Evolutionary conservation across 2,113 vertebrate species (phyloP).

Genomic region (Gnathonemus longibarbis): DNA sequence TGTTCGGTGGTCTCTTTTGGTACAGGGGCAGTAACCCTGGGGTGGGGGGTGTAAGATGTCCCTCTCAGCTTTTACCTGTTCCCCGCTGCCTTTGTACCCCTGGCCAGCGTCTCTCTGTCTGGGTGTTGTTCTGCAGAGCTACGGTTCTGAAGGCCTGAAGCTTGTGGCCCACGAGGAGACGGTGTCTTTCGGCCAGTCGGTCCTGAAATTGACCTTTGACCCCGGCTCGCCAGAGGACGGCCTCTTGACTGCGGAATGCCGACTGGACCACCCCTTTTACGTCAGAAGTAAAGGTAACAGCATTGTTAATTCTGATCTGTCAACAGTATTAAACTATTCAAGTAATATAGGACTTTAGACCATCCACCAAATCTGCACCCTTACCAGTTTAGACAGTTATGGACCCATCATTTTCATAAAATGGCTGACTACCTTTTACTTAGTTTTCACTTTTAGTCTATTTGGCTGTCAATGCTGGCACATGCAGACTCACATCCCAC

Average conservation of each 20-base stretch:
- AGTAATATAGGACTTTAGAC: background rate
- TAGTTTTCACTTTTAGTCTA: background rate
- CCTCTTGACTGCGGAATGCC: conserved; percentile 85
- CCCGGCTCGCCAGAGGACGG: conserved; percentile 81
- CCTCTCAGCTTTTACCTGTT: no score
- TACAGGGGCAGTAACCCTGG: conserved; percentile 25
- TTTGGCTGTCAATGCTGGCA: background rate
- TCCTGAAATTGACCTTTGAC: conserved; percentile 93
- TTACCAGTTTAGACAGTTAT: background rate
- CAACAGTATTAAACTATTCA: background rate
- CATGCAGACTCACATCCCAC: background rate
- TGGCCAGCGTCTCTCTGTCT: conserved; percentile 20
- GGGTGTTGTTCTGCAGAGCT: conserved; percentile 62
- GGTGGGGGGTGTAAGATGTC: conserved; percentile 34
- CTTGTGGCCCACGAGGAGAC: conserved; percentile 87
- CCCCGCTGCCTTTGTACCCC: background rate
- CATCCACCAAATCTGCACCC: background rate
- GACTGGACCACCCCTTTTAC: conserved; percentile 92
- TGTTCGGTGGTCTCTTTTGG: background rate
- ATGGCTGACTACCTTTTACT: background rate
- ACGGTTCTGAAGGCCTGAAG: conserved; percentile 83
- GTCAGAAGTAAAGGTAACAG: conserved; percentile 91
- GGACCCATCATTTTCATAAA: background rate
- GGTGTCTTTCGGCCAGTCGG: conserved; percentile 83
- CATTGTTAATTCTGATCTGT: background rate